phyloP scores from a whole-genome alignment of 2,888 invertebrate genomes.

The Notodonta dromedarius region DNA sequence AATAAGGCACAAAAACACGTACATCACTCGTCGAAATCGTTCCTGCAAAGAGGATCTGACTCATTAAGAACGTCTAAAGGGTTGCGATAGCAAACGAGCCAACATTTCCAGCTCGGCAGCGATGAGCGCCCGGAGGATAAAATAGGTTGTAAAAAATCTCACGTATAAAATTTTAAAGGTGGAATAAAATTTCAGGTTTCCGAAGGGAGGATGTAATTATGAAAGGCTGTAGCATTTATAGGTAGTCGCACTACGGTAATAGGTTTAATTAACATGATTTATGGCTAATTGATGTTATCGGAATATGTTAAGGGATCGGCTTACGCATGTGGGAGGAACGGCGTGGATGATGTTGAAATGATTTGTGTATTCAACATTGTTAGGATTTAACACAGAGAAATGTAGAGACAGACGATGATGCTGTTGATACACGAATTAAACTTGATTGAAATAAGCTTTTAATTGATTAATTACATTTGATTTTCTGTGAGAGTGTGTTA shows the following conservation, averaged over 20 bases:
- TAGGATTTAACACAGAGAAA: no score
- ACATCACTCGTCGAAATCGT: conserved; percentile 22
- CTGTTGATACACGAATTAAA: no score
- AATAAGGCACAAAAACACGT: conserved; percentile 40
- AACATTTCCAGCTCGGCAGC: conserved; percentile 25
- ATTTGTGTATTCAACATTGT: no score
- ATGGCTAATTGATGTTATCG: not conserved
- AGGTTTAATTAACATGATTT: not conserved
- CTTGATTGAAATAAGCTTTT: no score
- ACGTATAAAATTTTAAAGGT: conserved; percentile 26
- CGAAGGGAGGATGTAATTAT: conserved; percentile 4
- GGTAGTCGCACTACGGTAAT: not conserved
- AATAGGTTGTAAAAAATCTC: conserved; percentile 22
- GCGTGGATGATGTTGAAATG: no score
- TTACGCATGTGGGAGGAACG: no score
- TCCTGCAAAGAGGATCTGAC: conserved; percentile 25
- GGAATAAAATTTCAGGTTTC: conserved; percentile 22
- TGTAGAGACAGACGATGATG: no score
- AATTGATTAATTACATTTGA: no score
- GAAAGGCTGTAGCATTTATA: not conserved
- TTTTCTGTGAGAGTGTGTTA: no score
- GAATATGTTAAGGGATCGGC: not conserved
- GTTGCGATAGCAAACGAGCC: conserved; percentile 33
- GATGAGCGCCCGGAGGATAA: conserved; percentile 12
- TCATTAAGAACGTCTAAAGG: conserved; percentile 38